A percentile compares a stretch with the other conserved stretches of the same genome.
Evolutionary conservation across 92 coral and sea anemone species (phyloP).

Genomic region (Blastomussa wellsi): DNA sequence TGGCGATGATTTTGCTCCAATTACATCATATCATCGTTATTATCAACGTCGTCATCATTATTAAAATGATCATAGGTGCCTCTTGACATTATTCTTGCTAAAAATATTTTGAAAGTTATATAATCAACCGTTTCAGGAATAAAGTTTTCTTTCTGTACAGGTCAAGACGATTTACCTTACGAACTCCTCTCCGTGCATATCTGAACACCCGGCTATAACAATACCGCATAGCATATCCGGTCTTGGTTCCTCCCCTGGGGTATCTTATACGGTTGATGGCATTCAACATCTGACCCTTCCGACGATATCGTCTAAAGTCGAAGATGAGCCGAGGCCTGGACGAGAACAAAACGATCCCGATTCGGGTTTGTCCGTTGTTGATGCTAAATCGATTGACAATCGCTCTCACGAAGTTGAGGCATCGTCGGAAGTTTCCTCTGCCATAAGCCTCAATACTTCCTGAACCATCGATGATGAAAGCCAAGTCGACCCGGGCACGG

Average conservation of each 20-base stretch:
- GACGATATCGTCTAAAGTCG: slow-evolving; percentile 47
- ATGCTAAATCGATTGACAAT: slow-evolving; percentile 64
- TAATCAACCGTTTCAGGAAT: no score
- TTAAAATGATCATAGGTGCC: background rate
- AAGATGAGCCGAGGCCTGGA: slow-evolving; percentile 38
- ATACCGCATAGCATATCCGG: slow-evolving; percentile 57
- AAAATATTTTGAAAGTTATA: no score
- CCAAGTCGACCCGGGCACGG: slow-evolving; percentile 69
- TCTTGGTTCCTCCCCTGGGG: slow-evolving; percentile 60
- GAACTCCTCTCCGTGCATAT: slow-evolving; percentile 52
- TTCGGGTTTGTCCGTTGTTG: slow-evolving; percentile 37
- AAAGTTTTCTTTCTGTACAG: background rate
- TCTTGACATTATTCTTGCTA: no score
- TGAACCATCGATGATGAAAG: slow-evolving; percentile 80
- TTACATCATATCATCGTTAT: background rate
- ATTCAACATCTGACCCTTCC: slow-evolving; percentile 10
- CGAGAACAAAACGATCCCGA: slow-evolving; percentile 32
- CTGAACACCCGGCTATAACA: slow-evolving; percentile 38
- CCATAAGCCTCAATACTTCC: slow-evolving; percentile 66
- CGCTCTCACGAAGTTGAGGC: slow-evolving; percentile 65
- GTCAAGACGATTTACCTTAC: slow-evolving; percentile 38
- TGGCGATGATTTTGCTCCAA: background rate
- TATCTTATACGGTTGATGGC: slow-evolving; percentile 49
- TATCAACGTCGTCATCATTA: background rate
- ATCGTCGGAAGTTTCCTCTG: slow-evolving; percentile 69